These are phyloP conservation scores for Mesocentrotus franciscanus DNA, from an alignment of 53 echinoderm and acorn worm genomes.

Conservation along the genomic window DNA sequence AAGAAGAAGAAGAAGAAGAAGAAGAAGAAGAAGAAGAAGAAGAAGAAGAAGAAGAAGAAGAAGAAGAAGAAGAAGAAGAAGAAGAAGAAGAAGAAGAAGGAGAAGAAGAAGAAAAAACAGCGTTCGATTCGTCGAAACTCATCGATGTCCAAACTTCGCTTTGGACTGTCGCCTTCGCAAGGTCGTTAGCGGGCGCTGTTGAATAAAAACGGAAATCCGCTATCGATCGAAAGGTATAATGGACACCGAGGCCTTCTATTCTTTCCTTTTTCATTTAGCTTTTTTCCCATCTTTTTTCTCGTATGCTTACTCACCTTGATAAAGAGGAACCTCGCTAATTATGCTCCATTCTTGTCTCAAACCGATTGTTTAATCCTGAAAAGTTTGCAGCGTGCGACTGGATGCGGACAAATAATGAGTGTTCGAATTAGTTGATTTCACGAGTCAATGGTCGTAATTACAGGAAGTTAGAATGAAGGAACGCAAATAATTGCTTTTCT, in stretches of 20 bases:
- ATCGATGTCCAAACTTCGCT: not conserved
- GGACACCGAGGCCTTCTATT: not conserved
- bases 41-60: no score
- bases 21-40: no score
- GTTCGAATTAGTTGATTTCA: conserved; percentile 30
- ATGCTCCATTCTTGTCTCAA: not conserved
- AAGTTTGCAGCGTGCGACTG: not conserved
- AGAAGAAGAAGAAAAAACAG: not conserved
- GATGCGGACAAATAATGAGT: not conserved
- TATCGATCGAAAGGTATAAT: conserved; percentile 16
- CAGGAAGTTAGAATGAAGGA: conserved; percentile 26
- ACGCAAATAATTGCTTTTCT: conserved; percentile 40
- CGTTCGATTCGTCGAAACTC: not conserved
- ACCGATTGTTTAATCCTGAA: conserved; percentile 44
- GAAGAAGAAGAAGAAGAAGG: not conserved
- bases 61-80: no score
- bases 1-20: no score
- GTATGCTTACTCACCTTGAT: not conserved
- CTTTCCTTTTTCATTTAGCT: not conserved
- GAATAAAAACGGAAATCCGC: conserved; percentile 47
- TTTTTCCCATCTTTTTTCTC: no score
- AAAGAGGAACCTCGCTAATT: not conserved
- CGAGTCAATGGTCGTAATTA: not conserved
- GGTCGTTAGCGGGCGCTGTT: conserved; percentile 58
- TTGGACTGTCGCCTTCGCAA: conserved; percentile 33